Percentiles rank a stretch among this genome's conserved stretches.
Conservation (phyloP, 2,888 invertebrate species). For the Drosophila fungiperda region DNA sequence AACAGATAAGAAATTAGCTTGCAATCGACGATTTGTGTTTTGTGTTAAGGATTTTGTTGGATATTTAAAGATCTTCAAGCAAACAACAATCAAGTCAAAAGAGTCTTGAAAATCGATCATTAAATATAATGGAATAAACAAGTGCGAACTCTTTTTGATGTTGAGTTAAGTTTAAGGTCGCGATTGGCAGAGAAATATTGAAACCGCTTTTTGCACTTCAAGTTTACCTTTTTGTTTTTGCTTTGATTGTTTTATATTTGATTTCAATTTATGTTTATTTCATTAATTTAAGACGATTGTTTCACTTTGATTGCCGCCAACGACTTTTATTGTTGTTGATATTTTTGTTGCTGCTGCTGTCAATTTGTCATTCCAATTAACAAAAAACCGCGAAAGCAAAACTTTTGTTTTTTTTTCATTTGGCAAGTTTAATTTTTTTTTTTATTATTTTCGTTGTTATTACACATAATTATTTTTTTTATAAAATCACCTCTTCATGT, state of each 20-base stretch:
- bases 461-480: constrained; percentile 43
- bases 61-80: not conserved
- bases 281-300: constrained; percentile 42
- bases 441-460: constrained; percentile 16
- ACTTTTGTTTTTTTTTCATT: constrained; percentile 7
- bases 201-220: constrained; percentile 67
- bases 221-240: constrained; percentile 57
- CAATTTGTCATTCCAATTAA: constrained; percentile 63
- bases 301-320: constrained; percentile 56
- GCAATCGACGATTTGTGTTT: not conserved
- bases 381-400: constrained; percentile 33
- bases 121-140: constrained; percentile 1
- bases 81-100: not conserved
- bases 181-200: constrained; percentile 63
- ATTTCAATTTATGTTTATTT: constrained; percentile 21
- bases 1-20: not conserved
- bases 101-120: constrained; percentile 8
- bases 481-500: constrained; percentile 26
- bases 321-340: constrained; percentile 44
- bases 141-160: constrained; percentile 16
- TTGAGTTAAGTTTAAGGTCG: constrained; percentile 62
- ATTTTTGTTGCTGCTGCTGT: constrained; percentile 43
- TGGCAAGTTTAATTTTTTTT: constrained; percentile 8
- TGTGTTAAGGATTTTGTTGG: not conserved
- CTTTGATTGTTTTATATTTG: constrained; percentile 33